Conservation (phyloP, 2,113 vertebrate genomes). For the Nettapus auritus region DNA sequence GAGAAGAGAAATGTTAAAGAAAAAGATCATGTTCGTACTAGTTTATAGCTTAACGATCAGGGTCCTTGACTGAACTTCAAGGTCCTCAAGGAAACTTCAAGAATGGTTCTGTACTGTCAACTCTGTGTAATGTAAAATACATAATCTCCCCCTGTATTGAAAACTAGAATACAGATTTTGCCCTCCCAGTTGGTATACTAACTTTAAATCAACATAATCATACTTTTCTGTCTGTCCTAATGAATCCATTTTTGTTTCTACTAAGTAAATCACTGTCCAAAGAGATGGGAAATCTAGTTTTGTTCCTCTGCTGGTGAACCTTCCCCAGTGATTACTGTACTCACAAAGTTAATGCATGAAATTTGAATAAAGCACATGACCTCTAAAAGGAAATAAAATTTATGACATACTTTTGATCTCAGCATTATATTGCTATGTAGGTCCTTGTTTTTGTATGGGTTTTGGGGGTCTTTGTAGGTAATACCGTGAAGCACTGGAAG, state of each 20-base stretch:
- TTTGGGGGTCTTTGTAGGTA: neutral
- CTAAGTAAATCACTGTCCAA: neutral
- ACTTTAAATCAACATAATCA: neutral
- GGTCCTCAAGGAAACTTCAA: neutral
- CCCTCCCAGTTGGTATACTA: fast-evolving
- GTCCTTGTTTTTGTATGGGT: neutral
- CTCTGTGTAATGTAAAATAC: neutral
- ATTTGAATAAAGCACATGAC: neutral
- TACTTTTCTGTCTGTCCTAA: neutral
- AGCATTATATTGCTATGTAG: neutral
- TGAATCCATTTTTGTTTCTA: neutral
- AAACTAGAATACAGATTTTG: neutral
- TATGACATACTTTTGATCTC: neutral
- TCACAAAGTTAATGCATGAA: neutral
- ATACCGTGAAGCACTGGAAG: neutral
- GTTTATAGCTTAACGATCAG: neutral
- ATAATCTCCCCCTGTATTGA: neutral
- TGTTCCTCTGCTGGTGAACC: neutral
- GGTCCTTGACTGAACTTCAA: neutral
- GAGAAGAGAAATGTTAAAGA: neutral
- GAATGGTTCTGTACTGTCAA: neutral
- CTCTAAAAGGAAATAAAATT: neutral
- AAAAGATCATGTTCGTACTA: neutral
- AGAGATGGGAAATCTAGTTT: neutral
- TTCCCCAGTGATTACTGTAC: neutral